Evolutionary conservation across 2,888 invertebrate genomes (phyloP).

Genomic region (Apamea monoglypha): DNA sequence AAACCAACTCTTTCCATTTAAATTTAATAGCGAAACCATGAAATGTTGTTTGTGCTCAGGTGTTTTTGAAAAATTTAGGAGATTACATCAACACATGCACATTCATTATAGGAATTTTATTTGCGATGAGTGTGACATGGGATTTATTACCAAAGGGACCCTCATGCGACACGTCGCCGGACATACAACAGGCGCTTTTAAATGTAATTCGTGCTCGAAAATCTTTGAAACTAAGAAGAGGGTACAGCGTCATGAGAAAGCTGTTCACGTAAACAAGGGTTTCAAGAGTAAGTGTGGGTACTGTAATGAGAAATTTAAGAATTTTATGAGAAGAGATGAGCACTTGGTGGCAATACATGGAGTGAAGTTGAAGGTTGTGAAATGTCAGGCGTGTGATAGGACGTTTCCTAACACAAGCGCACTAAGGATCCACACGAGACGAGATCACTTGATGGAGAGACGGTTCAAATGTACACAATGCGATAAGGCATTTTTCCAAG

Average conservation of each 20-base stretch:
- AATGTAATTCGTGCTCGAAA: conserved; percentile 20
- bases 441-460: conserved; percentile 73
- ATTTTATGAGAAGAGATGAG: conserved; percentile 59
- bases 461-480: conserved; percentile 59
- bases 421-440: conserved; percentile 83
- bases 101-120: conserved; percentile 29
- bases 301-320: conserved; percentile 65
- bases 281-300: not conserved
- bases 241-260: not conserved
- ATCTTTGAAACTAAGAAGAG: not conserved
- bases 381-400: conserved; percentile 75
- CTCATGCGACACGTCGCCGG: not conserved
- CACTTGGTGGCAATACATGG: conserved; percentile 68
- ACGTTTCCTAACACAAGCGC: conserved; percentile 83
- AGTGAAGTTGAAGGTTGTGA: conserved; percentile 38
- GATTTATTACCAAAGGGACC: conserved; percentile 9
- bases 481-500: conserved; percentile 47
- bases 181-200: conserved; percentile 15
- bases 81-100: conserved; percentile 21
- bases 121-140: conserved; percentile 25
- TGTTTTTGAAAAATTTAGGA: not conserved
- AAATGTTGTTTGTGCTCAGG: conserved; percentile 28
- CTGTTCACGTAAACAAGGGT: conserved; percentile 2
- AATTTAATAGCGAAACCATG: conserved; percentile 57
- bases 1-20: conserved; percentile 73